Evolutionary conservation across 2,113 vertebrate species (phyloP), one percentile per base, ranked within the genome.

Genomic region (Holacanthus passer): DNA sequence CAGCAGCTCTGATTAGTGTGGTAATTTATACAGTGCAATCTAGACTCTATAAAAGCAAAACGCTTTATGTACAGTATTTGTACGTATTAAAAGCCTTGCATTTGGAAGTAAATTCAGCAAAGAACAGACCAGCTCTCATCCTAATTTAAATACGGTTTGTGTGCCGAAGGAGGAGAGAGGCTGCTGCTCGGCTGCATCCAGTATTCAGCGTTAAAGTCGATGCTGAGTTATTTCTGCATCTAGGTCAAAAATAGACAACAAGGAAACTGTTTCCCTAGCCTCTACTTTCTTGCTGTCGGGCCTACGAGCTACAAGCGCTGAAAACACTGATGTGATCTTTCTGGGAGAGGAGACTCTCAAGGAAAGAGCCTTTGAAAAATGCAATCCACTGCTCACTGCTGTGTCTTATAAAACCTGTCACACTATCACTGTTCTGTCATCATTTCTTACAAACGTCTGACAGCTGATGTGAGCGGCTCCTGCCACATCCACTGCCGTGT

Each of bases 241-340:
- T 90, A 71, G 91, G 91, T 93, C 87, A 92, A 85, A 87, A 89
- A 89, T 88, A 90, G 89, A 89, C 79, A 87, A 81, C 67, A 88
- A 86, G 74, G 63, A 91, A 92, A 66, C 35, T 69, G 72, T 87
- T 87, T 91, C 86, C 73, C 84, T 70, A 63, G 73, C 73, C 78
- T 88, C 73, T 68, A 58, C 39, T 75, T 75, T 89, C 67, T 82
- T 83, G 81, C 71, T 83, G 79, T 82, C 3, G 22, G 83, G 73
- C 59, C 64, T 83, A 43, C 62, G 76, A 84, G 91, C 64, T 78
- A 77, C 62, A 79, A 69, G 24, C 81, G 74, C 78, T 82, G 82
- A 73, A 85, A 79, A 77, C 77, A 91, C 72, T 81, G 76, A 83
- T 84, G 74, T 87, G 86, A 80, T 87, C 60, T 79, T 74, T 76